Conservation (phyloP, 2,797 vertebrate species). For the Salarias fasciatus region DNA sequence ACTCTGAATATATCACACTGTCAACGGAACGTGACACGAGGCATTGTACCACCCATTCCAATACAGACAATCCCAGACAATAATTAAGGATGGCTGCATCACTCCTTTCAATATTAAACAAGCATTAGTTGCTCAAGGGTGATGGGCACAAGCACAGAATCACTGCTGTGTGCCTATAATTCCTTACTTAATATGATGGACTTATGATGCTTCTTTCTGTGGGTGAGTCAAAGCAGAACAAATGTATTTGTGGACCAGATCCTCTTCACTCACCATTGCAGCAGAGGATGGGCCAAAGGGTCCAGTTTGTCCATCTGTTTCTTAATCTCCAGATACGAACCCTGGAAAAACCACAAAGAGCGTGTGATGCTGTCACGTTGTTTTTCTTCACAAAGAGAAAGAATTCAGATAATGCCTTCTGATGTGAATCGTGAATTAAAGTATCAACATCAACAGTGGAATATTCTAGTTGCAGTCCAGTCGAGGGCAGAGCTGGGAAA, state of each 20-base stretch:
- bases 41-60: too few species aligned
- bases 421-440: background rate
- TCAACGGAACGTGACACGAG: too few species aligned
- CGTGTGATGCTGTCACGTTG: conserved; percentile 10
- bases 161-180: background rate
- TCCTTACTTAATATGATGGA: background rate
- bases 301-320: conserved; percentile 99
- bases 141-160: background rate
- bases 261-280: conserved; percentile 89
- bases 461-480: conserved; percentile 5
- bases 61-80: too few species aligned
- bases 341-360: conserved; percentile 78
- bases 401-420: conserved; percentile 2
- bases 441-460: background rate
- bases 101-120: too few species aligned
- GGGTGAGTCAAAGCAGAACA: conserved; percentile 2
- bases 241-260: conserved; percentile 10
- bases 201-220: background rate
- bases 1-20: too few species aligned
- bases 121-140: too few species aligned
- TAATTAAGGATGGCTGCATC: too few species aligned
- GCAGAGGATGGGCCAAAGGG: conserved; percentile 94
- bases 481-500: background rate
- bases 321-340: conserved; percentile 98
- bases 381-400: conserved; percentile 7